Conservation (phyloP, 2,113 vertebrate species). For the Protomyctophum bolini region DNA sequence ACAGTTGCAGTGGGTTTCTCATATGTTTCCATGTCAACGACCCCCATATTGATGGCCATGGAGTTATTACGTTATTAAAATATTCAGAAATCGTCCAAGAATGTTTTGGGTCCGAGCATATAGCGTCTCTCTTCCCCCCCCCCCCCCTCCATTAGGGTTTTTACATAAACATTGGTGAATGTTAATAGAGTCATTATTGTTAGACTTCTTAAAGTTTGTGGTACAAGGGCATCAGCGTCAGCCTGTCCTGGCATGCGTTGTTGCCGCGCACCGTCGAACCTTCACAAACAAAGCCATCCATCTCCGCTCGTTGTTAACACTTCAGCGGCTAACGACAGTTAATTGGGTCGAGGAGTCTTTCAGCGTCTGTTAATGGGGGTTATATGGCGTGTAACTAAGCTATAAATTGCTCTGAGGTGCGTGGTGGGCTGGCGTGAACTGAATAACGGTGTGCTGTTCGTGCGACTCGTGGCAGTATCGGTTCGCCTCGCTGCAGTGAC, state of each 20-base stretch:
- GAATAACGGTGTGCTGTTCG: constrained; percentile 39
- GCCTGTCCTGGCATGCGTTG: constrained; percentile 37
- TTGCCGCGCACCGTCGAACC: constrained; percentile 50
- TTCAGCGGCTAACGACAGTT: constrained; percentile 60
- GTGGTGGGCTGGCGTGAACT: constrained; percentile 41
- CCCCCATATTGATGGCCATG: too few species aligned
- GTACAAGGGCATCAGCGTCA: constrained; percentile 41
- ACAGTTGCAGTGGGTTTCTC: too few species aligned
- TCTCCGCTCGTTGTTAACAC: constrained; percentile 63
- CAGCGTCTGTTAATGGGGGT: constrained; percentile 71
- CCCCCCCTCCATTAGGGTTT: too few species aligned
- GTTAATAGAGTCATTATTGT: constrained; percentile 49
- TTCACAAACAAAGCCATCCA: constrained; percentile 64
- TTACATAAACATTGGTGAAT: not conserved
- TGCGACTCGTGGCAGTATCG: constrained; percentile 26
- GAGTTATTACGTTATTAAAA: too few species aligned
- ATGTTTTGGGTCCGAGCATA: constrained; percentile 23
- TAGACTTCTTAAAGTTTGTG: constrained; percentile 47
- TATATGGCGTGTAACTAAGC: constrained; percentile 71
- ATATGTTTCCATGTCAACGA: too few species aligned
- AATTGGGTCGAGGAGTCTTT: constrained; percentile 64
- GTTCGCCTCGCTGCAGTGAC: constrained; percentile 4
- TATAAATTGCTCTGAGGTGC: constrained; percentile 59
- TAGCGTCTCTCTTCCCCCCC: not conserved
- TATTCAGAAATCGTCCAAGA: not conserved